Conservation (phyloP, 2,888 invertebrate genomes). For the Parapristionchus giblindavisi region DNA sequence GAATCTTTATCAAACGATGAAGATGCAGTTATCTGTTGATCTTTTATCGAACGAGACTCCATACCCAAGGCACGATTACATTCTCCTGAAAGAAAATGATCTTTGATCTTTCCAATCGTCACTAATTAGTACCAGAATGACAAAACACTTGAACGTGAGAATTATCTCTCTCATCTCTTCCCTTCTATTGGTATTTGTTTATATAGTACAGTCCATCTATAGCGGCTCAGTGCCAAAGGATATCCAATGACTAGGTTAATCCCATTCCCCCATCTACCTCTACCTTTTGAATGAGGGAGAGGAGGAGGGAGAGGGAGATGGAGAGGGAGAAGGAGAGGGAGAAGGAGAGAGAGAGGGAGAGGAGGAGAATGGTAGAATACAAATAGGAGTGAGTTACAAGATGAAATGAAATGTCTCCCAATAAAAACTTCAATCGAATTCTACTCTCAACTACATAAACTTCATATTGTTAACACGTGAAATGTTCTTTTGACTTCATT, state of each 20-base stretch:
- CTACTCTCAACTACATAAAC: too few species aligned
- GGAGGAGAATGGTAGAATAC: too few species aligned
- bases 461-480: too few species aligned
- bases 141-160: not conserved
- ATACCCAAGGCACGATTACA: slow-evolving; percentile 79
- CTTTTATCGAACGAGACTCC: slow-evolving; percentile 83
- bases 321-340: not conserved
- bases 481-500: too few species aligned
- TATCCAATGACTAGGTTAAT: slow-evolving; percentile 24
- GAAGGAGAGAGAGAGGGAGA: not conserved
- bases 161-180: not conserved
- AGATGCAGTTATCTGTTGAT: slow-evolving; percentile 84
- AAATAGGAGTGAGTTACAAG: not conserved
- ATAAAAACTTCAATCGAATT: too few species aligned
- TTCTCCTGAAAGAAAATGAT: slow-evolving; percentile 57
- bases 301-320: not conserved
- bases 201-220: too few species aligned
- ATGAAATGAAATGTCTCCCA: too few species aligned
- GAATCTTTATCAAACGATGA: slow-evolving; percentile 85
- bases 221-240: slow-evolving; percentile 22
- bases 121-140: not conserved
- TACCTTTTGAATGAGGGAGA: not conserved
- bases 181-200: not conserved
- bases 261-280: slow-evolving; percentile 7
- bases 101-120: not conserved